phyloP scores from a whole-genome alignment of 92 coral and sea anemone species.

The Nematostella vectensis region DNA sequence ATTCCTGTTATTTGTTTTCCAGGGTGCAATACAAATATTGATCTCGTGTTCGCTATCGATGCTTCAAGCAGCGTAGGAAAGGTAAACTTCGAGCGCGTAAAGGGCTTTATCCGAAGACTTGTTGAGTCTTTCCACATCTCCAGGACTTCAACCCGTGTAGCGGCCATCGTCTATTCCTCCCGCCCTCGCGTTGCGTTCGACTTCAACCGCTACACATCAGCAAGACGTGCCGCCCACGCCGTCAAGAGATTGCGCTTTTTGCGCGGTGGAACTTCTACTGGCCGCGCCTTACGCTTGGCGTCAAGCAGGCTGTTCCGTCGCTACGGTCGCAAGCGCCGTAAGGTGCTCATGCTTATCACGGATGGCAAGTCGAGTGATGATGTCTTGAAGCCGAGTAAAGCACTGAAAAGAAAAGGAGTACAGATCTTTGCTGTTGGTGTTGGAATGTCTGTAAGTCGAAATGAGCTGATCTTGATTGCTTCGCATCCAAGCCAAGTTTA shows the following conservation, averaged over 20 bases:
- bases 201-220: conserved; percentile 36
- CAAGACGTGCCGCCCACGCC: conserved; percentile 33
- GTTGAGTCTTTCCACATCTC: conserved; percentile 42
- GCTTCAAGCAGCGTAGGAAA: conserved; percentile 59
- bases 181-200: conserved; percentile 28
- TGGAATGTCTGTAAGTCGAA: conserved; percentile 21
- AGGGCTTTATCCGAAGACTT: conserved; percentile 37
- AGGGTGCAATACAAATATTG: conserved; percentile 55
- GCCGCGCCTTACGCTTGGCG: conserved; percentile 29
- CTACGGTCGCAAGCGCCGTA: conserved; percentile 26
- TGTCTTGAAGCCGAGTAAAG: conserved; percentile 42
- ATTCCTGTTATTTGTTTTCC: too few relatives aligned
- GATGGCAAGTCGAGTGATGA: conserved; percentile 50
- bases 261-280: conserved; percentile 53
- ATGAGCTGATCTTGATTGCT: conserved; percentile 48
- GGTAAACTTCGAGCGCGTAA: conserved; percentile 45
- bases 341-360: conserved; percentile 26
- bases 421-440: conserved; percentile 62
- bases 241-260: conserved; percentile 27
- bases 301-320: conserved; percentile 22
- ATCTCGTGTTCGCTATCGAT: conserved; percentile 71
- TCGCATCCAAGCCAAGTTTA: conserved; percentile 51
- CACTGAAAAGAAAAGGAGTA: conserved; percentile 38
- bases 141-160: conserved; percentile 45
- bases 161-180: conserved; percentile 49